Conservation (phyloP, 2,888 invertebrate genomes). For the Heteropelma amictum region DNA sequence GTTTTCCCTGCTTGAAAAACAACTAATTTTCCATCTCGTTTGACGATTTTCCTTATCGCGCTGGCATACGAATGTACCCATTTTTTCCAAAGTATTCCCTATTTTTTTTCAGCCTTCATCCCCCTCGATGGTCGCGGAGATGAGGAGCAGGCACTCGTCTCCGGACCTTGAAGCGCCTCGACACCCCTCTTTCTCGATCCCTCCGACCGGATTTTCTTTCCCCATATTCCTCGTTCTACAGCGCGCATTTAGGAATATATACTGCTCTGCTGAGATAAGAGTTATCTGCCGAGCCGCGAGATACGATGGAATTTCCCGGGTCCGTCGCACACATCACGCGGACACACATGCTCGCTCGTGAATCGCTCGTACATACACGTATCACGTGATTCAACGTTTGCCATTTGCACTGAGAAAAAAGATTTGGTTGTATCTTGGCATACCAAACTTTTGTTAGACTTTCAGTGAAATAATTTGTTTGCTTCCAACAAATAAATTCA, state of each 20-base stretch:
- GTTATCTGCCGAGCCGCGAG: slow-evolving; percentile 74
- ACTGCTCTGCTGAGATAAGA: slow-evolving; percentile 74
- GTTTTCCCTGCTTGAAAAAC: not conserved
- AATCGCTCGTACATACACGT: not conserved
- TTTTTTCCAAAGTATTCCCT: not conserved
- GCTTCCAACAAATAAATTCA: no score
- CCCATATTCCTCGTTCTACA: no score
- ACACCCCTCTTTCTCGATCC: slow-evolving; percentile 21
- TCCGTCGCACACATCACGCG: slow-evolving; percentile 50
- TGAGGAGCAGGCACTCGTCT: not conserved
- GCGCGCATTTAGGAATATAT: slow-evolving; percentile 70
- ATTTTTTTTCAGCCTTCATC: not conserved
- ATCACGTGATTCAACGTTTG: no score
- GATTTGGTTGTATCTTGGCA: no score
- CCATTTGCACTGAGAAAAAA: no score
- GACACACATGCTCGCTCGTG: not conserved
- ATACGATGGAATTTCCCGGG: slow-evolving; percentile 74
- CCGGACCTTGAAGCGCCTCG: not conserved
- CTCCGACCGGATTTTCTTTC: slow-evolving; percentile 10
- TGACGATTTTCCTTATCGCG: slow-evolving; percentile 18
- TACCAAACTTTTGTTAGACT: no score
- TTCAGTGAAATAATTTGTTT: no score
- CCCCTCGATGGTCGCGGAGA: not conserved
- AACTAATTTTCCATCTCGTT: slow-evolving; percentile 46
- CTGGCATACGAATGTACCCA: not conserved